Conservation (phyloP, 2,888 invertebrate species). For the Leptopilina syphax region DNA sequence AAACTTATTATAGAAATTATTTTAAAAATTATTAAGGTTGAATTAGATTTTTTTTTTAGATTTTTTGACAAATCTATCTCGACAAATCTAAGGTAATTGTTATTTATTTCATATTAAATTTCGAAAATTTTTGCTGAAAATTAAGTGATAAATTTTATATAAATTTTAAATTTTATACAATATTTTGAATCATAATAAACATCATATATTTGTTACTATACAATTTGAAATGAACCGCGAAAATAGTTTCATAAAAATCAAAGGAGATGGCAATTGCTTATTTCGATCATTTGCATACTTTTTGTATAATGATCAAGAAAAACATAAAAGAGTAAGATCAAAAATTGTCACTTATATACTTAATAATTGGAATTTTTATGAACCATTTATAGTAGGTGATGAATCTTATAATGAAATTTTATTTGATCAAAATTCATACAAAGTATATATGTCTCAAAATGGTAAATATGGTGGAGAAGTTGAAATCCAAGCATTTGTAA, state of each 20-base stretch:
- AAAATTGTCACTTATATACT: background rate
- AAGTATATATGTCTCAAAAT: background rate
- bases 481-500: background rate
- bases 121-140: too few species aligned
- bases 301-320: conserved; percentile 1
- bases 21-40: too few species aligned
- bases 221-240: background rate
- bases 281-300: background rate
- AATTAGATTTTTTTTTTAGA: too few species aligned
- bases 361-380: background rate
- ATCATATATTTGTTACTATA: too few species aligned
- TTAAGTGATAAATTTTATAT: too few species aligned
- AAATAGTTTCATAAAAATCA: background rate
- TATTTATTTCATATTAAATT: too few species aligned
- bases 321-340: background rate
- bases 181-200: too few species aligned
- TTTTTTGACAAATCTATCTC: too few species aligned
- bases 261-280: background rate
- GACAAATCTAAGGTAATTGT: too few species aligned
- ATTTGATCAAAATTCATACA: background rate
- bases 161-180: too few species aligned
- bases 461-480: background rate
- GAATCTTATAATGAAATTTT: background rate
- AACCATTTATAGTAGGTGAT: background rate
- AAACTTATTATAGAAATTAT: too few species aligned